Base-by-base conservation (phyloP, 2,888 invertebrate genomes). In the Tethea ocularis region DNA sequence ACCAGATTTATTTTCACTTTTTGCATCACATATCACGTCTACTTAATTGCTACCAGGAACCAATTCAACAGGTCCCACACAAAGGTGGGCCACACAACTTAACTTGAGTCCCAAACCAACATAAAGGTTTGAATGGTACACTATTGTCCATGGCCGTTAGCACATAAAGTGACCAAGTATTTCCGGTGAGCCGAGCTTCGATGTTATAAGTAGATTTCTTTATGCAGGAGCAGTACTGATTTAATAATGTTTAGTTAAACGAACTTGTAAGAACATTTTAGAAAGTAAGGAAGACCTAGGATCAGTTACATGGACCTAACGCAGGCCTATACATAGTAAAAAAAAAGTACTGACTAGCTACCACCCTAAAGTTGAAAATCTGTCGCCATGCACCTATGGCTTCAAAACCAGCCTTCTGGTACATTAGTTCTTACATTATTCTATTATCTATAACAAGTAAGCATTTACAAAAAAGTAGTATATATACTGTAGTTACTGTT, bases 181-280 rank as follows among this genome's bases (percentile, higher is more conserved):
- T 46, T 46, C 46, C 46, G 46, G 46, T 46, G 17, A 20, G 17
- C 1, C 46, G 17, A 20, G 38, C n/a, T n/a, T 38, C 38, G 66
- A 63, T 58, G 68, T 67, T 66, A 70, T 72, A 64, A 63, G 11
- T 56, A 68, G 70, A 72, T 68, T 72, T 66, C 63, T 63, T 62
- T 71, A 69, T 69, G 56, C 7, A 41, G 29, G 26, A 56, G 56
- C 56, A 51, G 56, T 56, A 41, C 36, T 38, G 23, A 38, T 26
- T 55, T 33, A 15, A n/a, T n/a, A 38, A 38, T 41, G 41, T 46
- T 41, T n/a, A 26, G 46, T 46, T 46, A 17, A 17, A 29, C 24
- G 29, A 26, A 29, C 24, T 29, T 26, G 51, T 46, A 15, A 26
- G 4, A 22, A 20, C n/a, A 13, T 33, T 4, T 2, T 7, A 38